Base-by-base conservation (phyloP, 2,888 invertebrate species). In the Phania funesta region DNA sequence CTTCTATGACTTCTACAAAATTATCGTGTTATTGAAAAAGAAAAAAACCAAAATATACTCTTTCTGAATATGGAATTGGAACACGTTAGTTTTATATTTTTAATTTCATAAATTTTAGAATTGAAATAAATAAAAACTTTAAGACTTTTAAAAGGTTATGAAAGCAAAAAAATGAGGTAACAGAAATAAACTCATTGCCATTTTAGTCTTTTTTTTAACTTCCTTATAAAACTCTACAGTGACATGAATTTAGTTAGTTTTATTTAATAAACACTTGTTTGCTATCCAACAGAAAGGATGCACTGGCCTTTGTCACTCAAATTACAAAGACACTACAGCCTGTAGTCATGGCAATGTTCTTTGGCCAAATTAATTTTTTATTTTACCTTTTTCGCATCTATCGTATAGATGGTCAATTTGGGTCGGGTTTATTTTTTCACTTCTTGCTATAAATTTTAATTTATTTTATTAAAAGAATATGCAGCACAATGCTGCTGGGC, bases 391-490 rank as follows among this genome's bases (percentile, higher is more conserved):
- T 48, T 64, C 56, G 58, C 70, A 64, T 54, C 58, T 62, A 46
- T 60, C 48, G 38, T 62, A 74, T 62, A n/a, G n/a, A 52, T 54
- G 68, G 78, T 74, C 71, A 68, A 68, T 67, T 54, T 48, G 64
- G 75, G 48, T 73, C 80, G 60, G 38, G 26, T 56, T 44, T 41
- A 9, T 56, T 52, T 48, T 18, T 74, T 46, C 65, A 8, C 18
- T 54, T 41, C 52, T 26, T 74, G 16, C 46, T 65, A 70, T 82
- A 78, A 74, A 82, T 82, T 77, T 78, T 82, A 78, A 82, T 82
- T 82, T 75, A 82, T 82, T 82, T 82, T 82, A 78, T 78, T 75
- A 64, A 50, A 58, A 80, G 29, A 71, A 16, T 26, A 41, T 44
- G 29, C 44, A 22, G 8, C 7, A n/a, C 32, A 44, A 6, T 44